phyloP scores from a whole-genome alignment of 2,888 invertebrate genomes.

The Cephus pulcher region DNA sequence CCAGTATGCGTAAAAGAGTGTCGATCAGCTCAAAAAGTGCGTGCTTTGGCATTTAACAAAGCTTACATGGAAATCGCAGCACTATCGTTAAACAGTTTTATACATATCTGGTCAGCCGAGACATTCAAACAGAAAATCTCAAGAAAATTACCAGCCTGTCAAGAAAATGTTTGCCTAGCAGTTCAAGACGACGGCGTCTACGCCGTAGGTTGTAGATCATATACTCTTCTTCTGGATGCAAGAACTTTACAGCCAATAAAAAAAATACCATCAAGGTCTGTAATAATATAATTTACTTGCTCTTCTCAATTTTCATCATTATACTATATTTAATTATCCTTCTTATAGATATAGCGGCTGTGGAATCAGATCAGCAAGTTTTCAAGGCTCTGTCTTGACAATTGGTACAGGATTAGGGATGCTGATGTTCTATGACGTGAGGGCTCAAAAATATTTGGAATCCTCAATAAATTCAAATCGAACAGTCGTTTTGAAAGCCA shows the following conservation, averaged over 20 bases:
- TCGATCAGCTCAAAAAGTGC: constrained; percentile 81
- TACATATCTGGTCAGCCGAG: constrained; percentile 93
- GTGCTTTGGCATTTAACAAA: constrained; percentile 89
- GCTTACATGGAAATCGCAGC: constrained; percentile 90
- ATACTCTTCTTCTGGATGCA: constrained; percentile 90
- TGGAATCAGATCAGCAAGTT: constrained; percentile 92
- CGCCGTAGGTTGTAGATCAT: constrained; percentile 94
- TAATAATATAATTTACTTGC: constrained; percentile 11
- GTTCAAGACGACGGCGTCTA: constrained; percentile 89
- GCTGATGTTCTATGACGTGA: constrained; percentile 93
- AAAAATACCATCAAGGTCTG: constrained; percentile 62
- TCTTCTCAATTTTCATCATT: constrained; percentile 6
- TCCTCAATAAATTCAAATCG: constrained; percentile 90
- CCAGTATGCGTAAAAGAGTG: constrained; percentile 83
- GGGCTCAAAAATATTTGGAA: constrained; percentile 91
- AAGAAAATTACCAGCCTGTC: constrained; percentile 86
- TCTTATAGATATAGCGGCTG: constrained; percentile 88
- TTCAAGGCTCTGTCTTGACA: constrained; percentile 89
- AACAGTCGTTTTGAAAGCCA: constrained; percentile 88
- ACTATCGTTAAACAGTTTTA: constrained; percentile 91
- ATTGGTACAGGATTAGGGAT: constrained; percentile 94
- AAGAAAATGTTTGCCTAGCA: constrained; percentile 94
- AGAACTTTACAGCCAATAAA: constrained; percentile 80
- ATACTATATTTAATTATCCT: not conserved
- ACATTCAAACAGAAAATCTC: constrained; percentile 89